phyloP scores from a whole-genome alignment of 64 coral and sea anemone genomes.

The Pocillopora verrucosa region DNA sequence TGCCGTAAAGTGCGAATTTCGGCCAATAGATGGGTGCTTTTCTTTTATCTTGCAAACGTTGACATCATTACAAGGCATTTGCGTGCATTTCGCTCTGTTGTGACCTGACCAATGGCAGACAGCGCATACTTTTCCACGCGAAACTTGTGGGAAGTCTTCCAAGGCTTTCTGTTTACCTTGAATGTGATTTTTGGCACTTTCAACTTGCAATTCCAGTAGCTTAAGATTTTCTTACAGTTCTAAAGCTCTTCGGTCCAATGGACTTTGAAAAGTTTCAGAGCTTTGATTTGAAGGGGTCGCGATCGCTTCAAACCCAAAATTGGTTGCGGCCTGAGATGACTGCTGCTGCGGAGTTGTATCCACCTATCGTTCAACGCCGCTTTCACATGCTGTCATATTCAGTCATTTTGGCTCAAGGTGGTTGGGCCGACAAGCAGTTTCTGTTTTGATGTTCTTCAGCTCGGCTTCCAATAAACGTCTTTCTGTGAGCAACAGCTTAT shows the following conservation, averaged over 20 bases:
- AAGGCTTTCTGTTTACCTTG: too few species aligned
- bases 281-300: background rate
- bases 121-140: too few species aligned
- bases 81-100: too few species aligned
- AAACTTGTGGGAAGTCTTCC: too few species aligned
- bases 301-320: background rate
- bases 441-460: conserved; percentile 7
- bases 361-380: background rate
- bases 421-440: background rate
- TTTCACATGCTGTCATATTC: background rate
- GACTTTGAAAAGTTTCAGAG: too few species aligned
- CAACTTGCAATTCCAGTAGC: conserved; percentile 16
- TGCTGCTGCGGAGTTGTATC: background rate
- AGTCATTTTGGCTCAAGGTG: conserved; percentile 5
- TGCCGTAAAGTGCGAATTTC: background rate
- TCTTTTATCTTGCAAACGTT: conserved; percentile 18
- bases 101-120: too few species aligned
- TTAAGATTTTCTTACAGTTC: conserved; percentile 36
- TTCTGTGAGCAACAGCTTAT: conserved; percentile 33
- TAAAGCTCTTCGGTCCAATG: conserved; percentile 4
- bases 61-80: background rate
- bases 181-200: conserved; percentile 10
- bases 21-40: conserved; percentile 7
- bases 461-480: conserved; percentile 26
- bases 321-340: background rate